Conservation (phyloP, 2,113 vertebrate species). For the Pomatostomus ruficeps region DNA sequence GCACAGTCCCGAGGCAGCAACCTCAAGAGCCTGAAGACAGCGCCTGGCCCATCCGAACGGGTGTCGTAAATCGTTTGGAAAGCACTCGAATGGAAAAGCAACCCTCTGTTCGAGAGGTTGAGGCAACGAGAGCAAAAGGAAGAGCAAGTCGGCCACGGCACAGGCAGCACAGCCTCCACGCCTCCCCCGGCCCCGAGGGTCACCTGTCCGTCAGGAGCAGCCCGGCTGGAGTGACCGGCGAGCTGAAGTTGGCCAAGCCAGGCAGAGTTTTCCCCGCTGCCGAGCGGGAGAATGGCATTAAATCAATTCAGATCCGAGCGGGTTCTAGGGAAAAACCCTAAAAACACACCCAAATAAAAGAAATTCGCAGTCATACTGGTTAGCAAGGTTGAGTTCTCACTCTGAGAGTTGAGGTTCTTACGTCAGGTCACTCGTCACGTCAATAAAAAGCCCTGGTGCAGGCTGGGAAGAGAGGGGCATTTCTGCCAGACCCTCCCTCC, state of each 20-base stretch:
- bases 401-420: conserved; percentile 14
- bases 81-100: conserved; percentile 10
- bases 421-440: not conserved
- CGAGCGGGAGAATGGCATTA: not conserved
- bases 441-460: conserved; percentile 2
- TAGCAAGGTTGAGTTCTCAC: conserved; percentile 28
- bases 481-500: not conserved
- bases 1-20: not conserved
- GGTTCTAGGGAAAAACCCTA: conserved; percentile 36
- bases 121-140: conserved; percentile 34
- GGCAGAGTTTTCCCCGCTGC: conserved; percentile 17
- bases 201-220: not conserved
- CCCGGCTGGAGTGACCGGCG: not conserved
- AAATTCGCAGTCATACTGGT: conserved; percentile 15
- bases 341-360: conserved; percentile 36
- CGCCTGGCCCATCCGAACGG: not conserved
- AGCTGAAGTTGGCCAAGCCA: conserved; percentile 13
- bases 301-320: conserved; percentile 48
- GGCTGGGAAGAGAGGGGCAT: conserved; percentile 1
- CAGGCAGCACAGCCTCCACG: not conserved
- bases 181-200: not conserved
- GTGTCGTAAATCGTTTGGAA: not conserved
- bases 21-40: conserved; percentile 32
- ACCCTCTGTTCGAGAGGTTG: not conserved
- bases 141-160: not conserved